phyloP scores from a whole-genome alignment of 2,888 invertebrate species.

The Phortica magna region DNA sequence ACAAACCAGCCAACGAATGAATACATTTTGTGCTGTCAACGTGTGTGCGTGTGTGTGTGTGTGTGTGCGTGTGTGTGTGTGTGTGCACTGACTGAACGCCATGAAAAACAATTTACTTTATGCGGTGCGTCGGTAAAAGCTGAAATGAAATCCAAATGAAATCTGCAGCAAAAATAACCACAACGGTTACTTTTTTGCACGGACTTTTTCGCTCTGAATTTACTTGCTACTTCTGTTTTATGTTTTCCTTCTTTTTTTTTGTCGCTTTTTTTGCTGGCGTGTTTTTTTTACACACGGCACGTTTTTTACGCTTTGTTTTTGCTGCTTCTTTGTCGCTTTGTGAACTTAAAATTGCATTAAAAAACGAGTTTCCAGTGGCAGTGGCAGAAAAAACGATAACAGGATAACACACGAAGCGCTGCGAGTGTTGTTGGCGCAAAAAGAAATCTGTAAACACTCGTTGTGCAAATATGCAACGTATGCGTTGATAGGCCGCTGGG shows the following conservation, averaged over 20 bases:
- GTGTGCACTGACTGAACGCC: neutral
- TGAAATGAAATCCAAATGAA: constrained; percentile 63
- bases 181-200: constrained; percentile 37
- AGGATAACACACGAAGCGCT: constrained; percentile 13
- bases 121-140: constrained; percentile 38
- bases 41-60: too few relatives aligned
- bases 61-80: constrained; percentile 49
- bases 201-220: neutral
- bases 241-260: neutral
- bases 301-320: constrained; percentile 10
- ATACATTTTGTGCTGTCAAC: too few relatives aligned
- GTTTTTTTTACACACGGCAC: neutral
- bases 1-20: too few relatives aligned
- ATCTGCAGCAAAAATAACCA: constrained; percentile 66
- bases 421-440: neutral
- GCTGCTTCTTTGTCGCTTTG: constrained; percentile 17
- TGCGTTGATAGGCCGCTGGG: neutral
- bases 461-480: constrained; percentile 17
- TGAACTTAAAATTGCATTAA: constrained; percentile 30
- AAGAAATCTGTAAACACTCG: constrained; percentile 29
- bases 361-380: constrained; percentile 18
- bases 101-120: constrained; percentile 66
- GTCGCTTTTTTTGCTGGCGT: neutral
- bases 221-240: neutral
- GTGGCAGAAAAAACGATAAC: neutral